Base-by-base conservation (phyloP, 2,888 invertebrate species). In the Platypus cylindrus region DNA sequence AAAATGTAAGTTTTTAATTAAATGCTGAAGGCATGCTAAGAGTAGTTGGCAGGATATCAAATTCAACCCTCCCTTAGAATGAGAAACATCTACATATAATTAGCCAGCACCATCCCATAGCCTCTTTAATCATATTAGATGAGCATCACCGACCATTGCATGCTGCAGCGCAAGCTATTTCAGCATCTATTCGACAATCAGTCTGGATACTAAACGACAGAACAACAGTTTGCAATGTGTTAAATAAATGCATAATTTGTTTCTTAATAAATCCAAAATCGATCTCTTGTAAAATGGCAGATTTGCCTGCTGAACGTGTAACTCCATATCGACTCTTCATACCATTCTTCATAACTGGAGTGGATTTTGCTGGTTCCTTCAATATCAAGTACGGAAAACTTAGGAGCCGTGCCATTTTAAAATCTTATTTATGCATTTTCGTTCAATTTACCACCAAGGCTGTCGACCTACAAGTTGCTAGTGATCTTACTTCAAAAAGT, bases 351-450 rank as follows among this genome's bases (percentile, higher is more conserved):
- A 33, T 22, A 16, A 20, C 13, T 12, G 43, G 41, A 16, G 24
- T 39, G 8, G 42, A 45, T 32, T 44, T 34, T 22, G 35, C 36
- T 3, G 44, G 41, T 7, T 40, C 41, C 14, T 32, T 42, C 8
- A 18, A 34, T 17, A n/a, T 42, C 7, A 37, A 36, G 25, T 37
- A 44, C 16, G 22, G 34, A 9, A 26, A 24, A 20, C 8, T 29
- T 14, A 25, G 41, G n/a, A 34, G 36, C 17, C 24, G 30, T 13
- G 16, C 14, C 15, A 31, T 32, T 2, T 30, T 39, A 13, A 43
- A 43, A 13, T 12, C 38, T 2, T 43, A 41, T 32, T 20, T 42
- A 11, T 36, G 31, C 13, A 12, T 42, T 14, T 43, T 43, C 25
- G 34, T 43, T 13, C 40, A 40, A 13, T 38, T 40, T 15, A 23